Evolutionary conservation across 2,888 invertebrate species (phyloP).

Genomic region (Theretra japonica): DNA sequence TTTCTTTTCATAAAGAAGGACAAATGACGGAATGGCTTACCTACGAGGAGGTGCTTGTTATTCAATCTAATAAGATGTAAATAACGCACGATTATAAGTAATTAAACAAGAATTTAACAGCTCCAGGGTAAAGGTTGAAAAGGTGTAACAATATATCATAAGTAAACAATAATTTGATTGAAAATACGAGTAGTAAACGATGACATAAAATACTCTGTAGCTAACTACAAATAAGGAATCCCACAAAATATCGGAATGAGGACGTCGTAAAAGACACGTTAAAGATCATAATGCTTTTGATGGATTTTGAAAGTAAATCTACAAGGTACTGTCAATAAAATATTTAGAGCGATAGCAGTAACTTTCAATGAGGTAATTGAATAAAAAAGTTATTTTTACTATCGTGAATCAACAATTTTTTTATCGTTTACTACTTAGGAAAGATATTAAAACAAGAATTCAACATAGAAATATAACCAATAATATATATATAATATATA

Average conservation of each 20-base stretch:
- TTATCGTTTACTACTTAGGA: background rate
- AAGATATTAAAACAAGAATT: no score
- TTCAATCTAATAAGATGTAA: no score
- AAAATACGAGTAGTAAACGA: background rate
- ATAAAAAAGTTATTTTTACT: background rate
- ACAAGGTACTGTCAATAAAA: background rate
- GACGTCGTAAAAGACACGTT: background rate
- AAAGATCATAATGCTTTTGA: background rate
- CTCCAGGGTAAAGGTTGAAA: no score
- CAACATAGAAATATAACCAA: no score
- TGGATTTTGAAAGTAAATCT: background rate
- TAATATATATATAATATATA: no score
- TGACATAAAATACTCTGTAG: background rate
- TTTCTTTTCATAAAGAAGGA: no score
- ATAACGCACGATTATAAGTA: no score
- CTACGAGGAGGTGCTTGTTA: no score
- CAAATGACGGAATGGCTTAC: no score
- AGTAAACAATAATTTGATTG: background rate
- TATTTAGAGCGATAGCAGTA: background rate
- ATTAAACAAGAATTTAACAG: no score
- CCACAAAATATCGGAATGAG: background rate
- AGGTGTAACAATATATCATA: no score
- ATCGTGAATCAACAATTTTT: background rate
- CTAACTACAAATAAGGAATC: background rate
- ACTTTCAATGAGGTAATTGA: background rate